Evolutionary conservation across 2,113 vertebrate genomes (phyloP), one percentile per base, ranked within the genome.

Genomic region (Stegastes partitus): DNA sequence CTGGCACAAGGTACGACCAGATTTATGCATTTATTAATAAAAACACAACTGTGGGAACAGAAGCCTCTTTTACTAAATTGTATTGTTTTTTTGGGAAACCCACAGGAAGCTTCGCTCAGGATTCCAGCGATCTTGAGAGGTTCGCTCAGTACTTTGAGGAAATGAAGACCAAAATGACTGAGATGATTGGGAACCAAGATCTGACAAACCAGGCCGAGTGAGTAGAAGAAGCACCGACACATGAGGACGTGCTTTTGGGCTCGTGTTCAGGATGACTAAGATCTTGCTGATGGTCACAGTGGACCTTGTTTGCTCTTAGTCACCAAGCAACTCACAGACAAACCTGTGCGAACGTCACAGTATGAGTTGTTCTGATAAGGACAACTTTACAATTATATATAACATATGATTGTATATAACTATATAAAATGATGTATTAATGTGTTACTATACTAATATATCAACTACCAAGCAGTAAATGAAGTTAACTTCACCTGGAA

Each of bases 1-100:
- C 73, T 94, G 81, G 87, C 92, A 57, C 91, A 91, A 21, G 92
- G 93, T 93, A 28, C 5, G 31, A 64, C 9, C 21, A 58, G 1
- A 22, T 11, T 56, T 31, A 7, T 5, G 28, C 1, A 45, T 34
- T 9, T 14, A 14, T 47, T 44, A 25, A 16, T 34, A 34, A 34
- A 31, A 34, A 34, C 31, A 58, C 19, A 44, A 9, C 12, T 61
- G 21, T 23, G 0, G 21, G 34, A 31, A 5, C 11, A 6, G 25
- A 76, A 42, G 0, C 0, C 1, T 19, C 22, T 42, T 42, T 15
- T 42, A 15, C 7, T 2, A 21, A 0, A n/a, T 15, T 26, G 39
- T 31, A 4, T n/a, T 37, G 14, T 26, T 51, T 51, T 31, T 44
- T 79, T 25, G 67, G 28, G 4, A 31, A 58, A 26, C 19, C 42